Conservation (phyloP, 2,888 invertebrate species). For the Parnassius apollo region DNA sequence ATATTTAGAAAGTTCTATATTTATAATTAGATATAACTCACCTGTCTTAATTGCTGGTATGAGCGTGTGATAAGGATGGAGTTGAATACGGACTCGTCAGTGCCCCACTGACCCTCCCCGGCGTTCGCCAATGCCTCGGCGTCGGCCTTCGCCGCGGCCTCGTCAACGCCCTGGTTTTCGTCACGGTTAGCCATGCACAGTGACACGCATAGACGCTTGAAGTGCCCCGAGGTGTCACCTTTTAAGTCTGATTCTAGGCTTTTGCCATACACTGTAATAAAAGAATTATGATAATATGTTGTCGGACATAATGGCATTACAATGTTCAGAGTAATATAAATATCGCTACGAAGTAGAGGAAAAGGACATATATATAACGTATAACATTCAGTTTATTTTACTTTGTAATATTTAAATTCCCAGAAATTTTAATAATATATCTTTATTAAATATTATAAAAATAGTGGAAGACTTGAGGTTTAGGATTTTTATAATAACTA, state of each 20-base stretch:
- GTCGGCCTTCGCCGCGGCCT: slow-evolving; percentile 89
- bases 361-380: no score
- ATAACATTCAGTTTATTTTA: no score
- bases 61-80: slow-evolving; percentile 92
- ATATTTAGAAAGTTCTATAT: background rate
- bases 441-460: no score
- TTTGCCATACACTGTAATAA: slow-evolving; percentile 87
- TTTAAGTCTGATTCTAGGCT: slow-evolving; percentile 91
- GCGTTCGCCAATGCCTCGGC: slow-evolving; percentile 89
- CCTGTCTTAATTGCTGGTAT: slow-evolving; percentile 91
- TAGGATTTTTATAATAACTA: no score
- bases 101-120: slow-evolving; percentile 93
- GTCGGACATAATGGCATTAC: no score
- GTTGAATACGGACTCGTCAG: slow-evolving; percentile 94
- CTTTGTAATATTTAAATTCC: no score
- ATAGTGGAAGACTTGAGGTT: no score
- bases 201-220: slow-evolving; percentile 94
- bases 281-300: background rate
- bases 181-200: slow-evolving; percentile 93
- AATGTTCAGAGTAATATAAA: no score
- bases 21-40: slow-evolving; percentile 32
- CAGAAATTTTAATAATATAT: no score
- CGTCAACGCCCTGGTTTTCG: slow-evolving; percentile 93
- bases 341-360: no score
- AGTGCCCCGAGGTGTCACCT: slow-evolving; percentile 97